Base-by-base conservation (phyloP, 2,888 invertebrate genomes). In the Rhamnusium bicolor region DNA sequence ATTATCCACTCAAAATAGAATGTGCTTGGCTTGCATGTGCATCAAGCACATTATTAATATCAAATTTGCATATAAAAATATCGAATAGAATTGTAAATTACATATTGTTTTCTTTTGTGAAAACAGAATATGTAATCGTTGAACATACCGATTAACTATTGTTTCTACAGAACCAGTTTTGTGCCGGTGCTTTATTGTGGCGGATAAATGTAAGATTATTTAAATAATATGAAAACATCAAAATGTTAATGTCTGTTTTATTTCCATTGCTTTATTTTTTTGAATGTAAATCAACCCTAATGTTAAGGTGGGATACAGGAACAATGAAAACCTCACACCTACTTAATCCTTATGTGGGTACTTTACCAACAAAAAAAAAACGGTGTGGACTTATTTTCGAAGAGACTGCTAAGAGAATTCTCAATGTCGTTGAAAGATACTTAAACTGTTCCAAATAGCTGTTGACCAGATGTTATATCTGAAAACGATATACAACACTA, bases 51-150 rank as follows among this genome's bases (percentile, higher is more conserved):
- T 77, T 80, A 82, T 80, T 82, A 81, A 80, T 82, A 78, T 73
- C 61, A 78, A 83, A 84, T 85, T 84, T 84, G 78, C 85, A 84
- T 85, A 84, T 82, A 82, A 83, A 83, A 84, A 84, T 82, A 77
- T 80, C 79, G 79, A 80, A 83, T 82, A 81, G 84, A 84, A 85
- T 84, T 85, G 84, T 84, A 85, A 85, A 84, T 85, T 83, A 82
- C 76, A 83, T 78, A 85, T 84, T 84, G 84, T 85, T 82, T 79
- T 76, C 79, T 76, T 77, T 75, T 73, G 75, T 72, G 76, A 79
- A 75, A 78, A 71, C 74, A 74, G 63, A 73, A 79, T 78, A 78
- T 74, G 74, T 76, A 73, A 76, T 73, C 72, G 51, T 14, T 32
- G 56, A 69, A 72, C 65, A 53, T 73, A 75, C 72, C 76, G 76